Evolutionary conservation across 2,113 vertebrate genomes (phyloP).

Genomic region (Excalfactoria chinensis): DNA sequence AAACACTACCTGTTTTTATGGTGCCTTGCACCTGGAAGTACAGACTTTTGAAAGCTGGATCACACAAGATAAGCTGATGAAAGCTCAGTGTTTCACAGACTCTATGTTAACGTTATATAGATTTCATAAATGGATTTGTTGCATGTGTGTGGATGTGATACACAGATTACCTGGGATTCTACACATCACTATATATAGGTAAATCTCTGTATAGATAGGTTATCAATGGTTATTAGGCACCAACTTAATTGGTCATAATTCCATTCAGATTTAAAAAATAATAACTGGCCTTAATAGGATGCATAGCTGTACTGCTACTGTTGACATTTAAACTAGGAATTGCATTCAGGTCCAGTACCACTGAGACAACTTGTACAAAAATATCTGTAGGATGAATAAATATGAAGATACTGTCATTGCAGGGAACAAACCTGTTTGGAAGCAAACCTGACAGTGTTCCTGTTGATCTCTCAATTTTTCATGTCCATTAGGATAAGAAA

Average conservation of each 20-base stretch:
- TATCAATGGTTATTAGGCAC: not conserved
- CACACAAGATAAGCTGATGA: not conserved
- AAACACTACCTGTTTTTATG: not conserved
- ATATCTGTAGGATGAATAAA: not conserved
- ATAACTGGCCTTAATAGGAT: not conserved
- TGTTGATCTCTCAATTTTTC: not conserved
- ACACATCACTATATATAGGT: not conserved
- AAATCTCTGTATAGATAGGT: not conserved
- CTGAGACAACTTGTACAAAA: not conserved
- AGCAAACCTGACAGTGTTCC: not conserved
- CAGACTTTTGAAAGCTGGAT: not conserved
- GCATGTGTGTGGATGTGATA: not conserved
- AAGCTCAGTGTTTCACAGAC: not conserved
- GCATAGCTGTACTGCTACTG: not conserved
- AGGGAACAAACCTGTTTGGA: not conserved
- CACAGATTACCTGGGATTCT: not conserved
- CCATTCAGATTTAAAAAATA: not conserved
- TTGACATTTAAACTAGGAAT: not conserved
- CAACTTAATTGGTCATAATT: not conserved
- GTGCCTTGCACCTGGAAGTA: not conserved
- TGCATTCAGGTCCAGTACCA: not conserved
- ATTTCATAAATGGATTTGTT: not conserved
- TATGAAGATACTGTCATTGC: not conserved
- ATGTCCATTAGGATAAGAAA: slow-evolving; percentile 5
- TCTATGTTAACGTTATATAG: not conserved